A percentile compares a stretch with the other conserved stretches of the same genome.
Evolutionary conservation across 2,113 vertebrate species (phyloP).

Genomic region (Gopherus flavomarginatus): DNA sequence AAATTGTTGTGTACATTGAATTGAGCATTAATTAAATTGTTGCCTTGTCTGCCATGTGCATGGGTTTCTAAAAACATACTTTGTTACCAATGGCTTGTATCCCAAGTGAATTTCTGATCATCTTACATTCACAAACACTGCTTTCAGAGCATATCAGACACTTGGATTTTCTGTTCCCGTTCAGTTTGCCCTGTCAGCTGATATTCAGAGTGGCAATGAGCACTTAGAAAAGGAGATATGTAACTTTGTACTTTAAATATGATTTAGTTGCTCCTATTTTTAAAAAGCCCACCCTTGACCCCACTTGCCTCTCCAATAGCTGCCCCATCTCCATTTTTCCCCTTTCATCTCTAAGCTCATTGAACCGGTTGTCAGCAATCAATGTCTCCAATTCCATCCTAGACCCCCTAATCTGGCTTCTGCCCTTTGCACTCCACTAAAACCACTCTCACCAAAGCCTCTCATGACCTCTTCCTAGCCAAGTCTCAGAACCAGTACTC

Average conservation of each 20-base stretch:
- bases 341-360: background rate
- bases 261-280: background rate
- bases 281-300: rapidly evolving
- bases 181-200: background rate
- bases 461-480: too few relatives aligned
- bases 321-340: background rate
- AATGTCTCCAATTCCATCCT: too few relatives aligned
- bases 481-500: too few relatives aligned
- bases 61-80: background rate
- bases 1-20: background rate
- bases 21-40: background rate
- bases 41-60: background rate
- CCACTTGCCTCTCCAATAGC: background rate
- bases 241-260: background rate
- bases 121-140: background rate
- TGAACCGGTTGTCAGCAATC: too few relatives aligned
- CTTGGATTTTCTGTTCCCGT: background rate
- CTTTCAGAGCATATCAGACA: background rate
- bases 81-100: background rate
- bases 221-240: background rate
- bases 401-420: too few relatives aligned
- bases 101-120: background rate
- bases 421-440: too few relatives aligned
- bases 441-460: too few relatives aligned
- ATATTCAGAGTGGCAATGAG: background rate